Conservation (phyloP, 2,888 invertebrate genomes). For the Phasia obesa region DNA sequence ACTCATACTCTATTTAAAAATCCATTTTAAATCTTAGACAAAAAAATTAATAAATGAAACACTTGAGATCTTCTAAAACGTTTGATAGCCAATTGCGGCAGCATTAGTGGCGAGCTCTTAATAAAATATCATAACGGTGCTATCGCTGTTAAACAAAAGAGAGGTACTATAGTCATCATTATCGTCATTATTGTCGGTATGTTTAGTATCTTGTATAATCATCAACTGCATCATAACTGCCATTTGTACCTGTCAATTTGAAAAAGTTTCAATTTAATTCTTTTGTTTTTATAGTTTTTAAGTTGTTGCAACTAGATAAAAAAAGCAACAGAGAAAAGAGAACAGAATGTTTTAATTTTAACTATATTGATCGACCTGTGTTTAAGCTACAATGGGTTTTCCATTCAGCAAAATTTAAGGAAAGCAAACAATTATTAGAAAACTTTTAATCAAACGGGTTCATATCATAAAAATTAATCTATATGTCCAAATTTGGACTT, state of each 20-base stretch:
- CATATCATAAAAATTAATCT: too few relatives aligned
- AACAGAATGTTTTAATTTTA: too few relatives aligned
- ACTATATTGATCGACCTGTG: not conserved
- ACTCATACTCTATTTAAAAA: constrained; percentile 65
- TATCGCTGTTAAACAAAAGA: constrained; percentile 67
- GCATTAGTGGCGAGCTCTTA: constrained; percentile 73
- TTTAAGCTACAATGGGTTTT: too few relatives aligned
- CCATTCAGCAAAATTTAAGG: too few relatives aligned
- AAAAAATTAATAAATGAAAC: not conserved
- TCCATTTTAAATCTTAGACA: constrained; percentile 13
- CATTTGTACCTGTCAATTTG: constrained; percentile 79
- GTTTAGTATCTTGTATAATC: constrained; percentile 40
- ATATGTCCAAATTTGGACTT: too few relatives aligned
- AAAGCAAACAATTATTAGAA: too few relatives aligned
- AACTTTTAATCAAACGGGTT: too few relatives aligned
- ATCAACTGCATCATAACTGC: constrained; percentile 68
- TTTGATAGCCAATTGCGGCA: constrained; percentile 13
- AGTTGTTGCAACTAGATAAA: not conserved
- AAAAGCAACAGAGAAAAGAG: not conserved
- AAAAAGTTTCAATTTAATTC: constrained; percentile 73
- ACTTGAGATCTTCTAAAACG: constrained; percentile 12
- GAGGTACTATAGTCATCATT: constrained; percentile 28
- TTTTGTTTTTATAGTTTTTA: not conserved
- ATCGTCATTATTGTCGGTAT: not conserved
- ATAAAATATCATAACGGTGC: constrained; percentile 79